Percentiles rank a stretch among this genome's conserved stretches.
phyloP scores from a whole-genome alignment of 2,113 vertebrate species.

The Hypanus sabinus region DNA sequence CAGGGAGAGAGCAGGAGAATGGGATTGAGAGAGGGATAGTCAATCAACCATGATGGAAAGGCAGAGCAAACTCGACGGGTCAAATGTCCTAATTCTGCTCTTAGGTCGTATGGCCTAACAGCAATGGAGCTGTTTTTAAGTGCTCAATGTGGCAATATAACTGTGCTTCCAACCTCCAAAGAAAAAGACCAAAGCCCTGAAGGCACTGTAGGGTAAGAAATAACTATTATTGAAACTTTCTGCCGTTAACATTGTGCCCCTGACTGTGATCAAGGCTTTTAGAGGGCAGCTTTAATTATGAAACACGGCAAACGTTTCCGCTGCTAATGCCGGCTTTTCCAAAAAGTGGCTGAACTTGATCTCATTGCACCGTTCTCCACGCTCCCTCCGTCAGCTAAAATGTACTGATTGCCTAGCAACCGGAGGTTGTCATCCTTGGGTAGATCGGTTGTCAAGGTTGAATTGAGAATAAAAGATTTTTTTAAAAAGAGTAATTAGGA shows the following conservation, averaged over 20 bases:
- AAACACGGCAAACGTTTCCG: neutral
- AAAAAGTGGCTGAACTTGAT: neutral
- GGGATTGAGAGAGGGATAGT: too few relatives aligned
- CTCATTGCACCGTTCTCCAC: neutral
- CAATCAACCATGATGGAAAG: too few relatives aligned
- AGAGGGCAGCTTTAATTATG: neutral
- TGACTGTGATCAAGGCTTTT: neutral
- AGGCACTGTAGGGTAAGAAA: too few relatives aligned
- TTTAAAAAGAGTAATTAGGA: conserved; percentile 13
- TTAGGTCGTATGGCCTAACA: too few relatives aligned
- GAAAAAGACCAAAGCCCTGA: too few relatives aligned
- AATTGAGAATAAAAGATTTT: conserved; percentile 21
- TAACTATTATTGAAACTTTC: too few relatives aligned
- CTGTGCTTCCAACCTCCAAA: too few relatives aligned
- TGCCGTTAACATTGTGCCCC: too few relatives aligned
- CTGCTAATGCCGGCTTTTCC: neutral
- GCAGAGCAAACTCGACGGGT: too few relatives aligned
- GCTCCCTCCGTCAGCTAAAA: neutral
- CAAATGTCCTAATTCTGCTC: too few relatives aligned
- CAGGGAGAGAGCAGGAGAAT: too few relatives aligned
- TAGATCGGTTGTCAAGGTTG: neutral
- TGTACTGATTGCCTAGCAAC: neutral
- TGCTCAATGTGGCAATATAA: too few relatives aligned
- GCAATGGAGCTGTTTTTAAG: neutral
- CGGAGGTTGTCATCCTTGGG: neutral